These are phyloP conservation scores for Pseudococcus jackbeardsleyi DNA, from an alignment of 2,888 invertebrate species.

Conservation along the genomic window DNA sequence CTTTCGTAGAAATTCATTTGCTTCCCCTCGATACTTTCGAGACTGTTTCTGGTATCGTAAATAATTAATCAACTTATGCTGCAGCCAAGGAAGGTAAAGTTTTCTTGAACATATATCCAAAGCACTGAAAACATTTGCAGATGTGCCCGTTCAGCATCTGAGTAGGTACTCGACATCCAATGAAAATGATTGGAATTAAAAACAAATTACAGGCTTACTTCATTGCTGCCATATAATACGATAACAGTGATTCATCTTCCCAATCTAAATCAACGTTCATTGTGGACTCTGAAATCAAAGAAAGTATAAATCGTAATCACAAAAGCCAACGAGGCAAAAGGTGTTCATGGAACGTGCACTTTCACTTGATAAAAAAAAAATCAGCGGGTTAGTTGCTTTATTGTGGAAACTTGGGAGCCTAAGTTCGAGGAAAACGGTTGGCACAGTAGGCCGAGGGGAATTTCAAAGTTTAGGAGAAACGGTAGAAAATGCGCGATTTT, in stretches of 20 bases:
- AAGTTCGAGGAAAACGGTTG: too few relatives aligned
- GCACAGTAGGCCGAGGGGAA: too few relatives aligned
- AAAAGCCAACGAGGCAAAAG: too few relatives aligned
- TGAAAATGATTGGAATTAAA: neutral
- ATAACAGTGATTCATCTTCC: neutral
- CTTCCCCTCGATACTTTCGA: neutral
- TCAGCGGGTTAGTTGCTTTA: too few relatives aligned
- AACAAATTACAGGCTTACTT: neutral
- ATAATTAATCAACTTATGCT: neutral
- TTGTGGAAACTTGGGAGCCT: too few relatives aligned
- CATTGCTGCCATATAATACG: neutral
- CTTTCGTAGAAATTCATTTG: neutral
- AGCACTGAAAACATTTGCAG: neutral
- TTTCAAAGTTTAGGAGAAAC: too few relatives aligned
- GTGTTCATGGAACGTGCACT: too few relatives aligned
- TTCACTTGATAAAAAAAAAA: too few relatives aligned
- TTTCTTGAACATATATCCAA: neutral
- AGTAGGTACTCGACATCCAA: neutral
- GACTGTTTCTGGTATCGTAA: neutral
- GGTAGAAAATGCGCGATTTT: too few relatives aligned
- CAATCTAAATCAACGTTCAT: neutral
- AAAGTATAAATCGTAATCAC: neutral
- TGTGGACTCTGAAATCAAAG: neutral
- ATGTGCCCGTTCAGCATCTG: too few relatives aligned
- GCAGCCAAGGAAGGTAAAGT: neutral